Percentiles rank a stretch among this genome's conserved stretches.
phyloP scores from a whole-genome alignment of 2,113 vertebrate species.

The Notarius quadriscutis region DNA sequence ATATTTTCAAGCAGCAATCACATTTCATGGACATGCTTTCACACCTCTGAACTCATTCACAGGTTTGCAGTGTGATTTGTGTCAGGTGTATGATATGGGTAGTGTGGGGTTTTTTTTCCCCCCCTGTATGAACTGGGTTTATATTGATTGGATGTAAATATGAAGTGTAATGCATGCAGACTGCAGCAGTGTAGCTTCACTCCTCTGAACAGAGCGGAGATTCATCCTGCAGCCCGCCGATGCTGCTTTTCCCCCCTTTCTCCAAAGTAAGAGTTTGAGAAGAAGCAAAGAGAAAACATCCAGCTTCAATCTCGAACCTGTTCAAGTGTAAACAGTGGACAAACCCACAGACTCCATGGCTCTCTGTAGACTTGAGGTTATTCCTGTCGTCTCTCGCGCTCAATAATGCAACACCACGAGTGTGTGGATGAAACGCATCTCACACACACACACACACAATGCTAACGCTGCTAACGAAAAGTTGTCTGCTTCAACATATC shows the following conservation, averaged over 20 bases:
- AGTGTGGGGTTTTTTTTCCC: too few relatives aligned
- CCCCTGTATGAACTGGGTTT: background rate
- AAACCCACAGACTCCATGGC: background rate
- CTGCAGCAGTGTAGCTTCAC: constrained; percentile 1
- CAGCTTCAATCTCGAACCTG: background rate
- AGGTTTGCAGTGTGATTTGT: background rate
- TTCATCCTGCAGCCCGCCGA: constrained; percentile 26
- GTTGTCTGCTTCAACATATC: background rate
- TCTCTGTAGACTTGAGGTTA: background rate
- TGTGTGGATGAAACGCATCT: background rate
- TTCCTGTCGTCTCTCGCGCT: background rate
- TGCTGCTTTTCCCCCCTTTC: background rate
- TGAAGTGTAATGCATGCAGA: constrained; percentile 19
- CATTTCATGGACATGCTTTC: background rate
- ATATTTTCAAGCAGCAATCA: background rate
- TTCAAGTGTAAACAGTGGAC: background rate
- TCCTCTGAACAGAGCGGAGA: constrained; percentile 5
- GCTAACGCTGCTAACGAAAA: constrained; percentile 26
- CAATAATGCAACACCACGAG: background rate
- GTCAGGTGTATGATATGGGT: too few relatives aligned
- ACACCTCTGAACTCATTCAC: background rate
- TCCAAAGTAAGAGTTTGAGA: constrained; percentile 22
- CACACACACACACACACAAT: background rate
- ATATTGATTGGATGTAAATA: background rate
- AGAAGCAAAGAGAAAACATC: background rate